Base-by-base conservation (phyloP, 53 echinoderm and acorn worm genomes). In the Paelopatides confundens region DNA sequence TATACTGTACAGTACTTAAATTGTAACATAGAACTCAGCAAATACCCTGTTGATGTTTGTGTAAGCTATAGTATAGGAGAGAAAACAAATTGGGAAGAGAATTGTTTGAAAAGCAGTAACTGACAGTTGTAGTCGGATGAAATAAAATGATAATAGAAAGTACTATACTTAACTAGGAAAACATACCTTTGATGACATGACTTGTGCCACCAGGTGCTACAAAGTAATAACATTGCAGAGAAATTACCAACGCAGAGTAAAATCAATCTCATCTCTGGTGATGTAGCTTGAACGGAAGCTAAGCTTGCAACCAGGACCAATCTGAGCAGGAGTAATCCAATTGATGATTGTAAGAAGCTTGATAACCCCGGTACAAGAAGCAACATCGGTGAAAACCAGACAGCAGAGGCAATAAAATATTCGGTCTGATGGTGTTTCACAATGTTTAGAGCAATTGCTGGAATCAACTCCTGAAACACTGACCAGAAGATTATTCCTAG, bases 401-500 rank as follows among this genome's bases (percentile, higher is more conserved):
- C 89, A 2, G 92, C 54, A n/a, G 82, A 76, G 6, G 82, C 74
- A 0, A 90, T 92, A 66, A 95, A 95, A 81, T 98, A 95, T 29
- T 95, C 95, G 3, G 98, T 87, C 79, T 94, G 90, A 11, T 87
- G 88, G 63, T 88, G 46, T 67, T 94, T 92, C 68, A 98, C 85
- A 13, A 93, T 88, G 65, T 92, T 92, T 71, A 95, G 92, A 93
- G 95, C 93, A 28, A 98, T 74, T 89, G 92, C 92, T 0, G 98
- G 95, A 30, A 92, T 90, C 23, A 98, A 76, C 50, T 88, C 93
- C 85, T 95, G 98, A 38, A 98, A 90, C 28, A 98, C 89, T 24
- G 94, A 90, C 98, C 98, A 98, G 53, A 98, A 95, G 40, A 93
- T 70, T 40, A 85, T 95, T 17, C 98, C 98, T 98, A 91, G 32